Percentiles rank a stretch among this genome's conserved stretches.
Conservation (phyloP, 2,797 vertebrate genomes). For the Pseudocheirus occidentalis region DNA sequence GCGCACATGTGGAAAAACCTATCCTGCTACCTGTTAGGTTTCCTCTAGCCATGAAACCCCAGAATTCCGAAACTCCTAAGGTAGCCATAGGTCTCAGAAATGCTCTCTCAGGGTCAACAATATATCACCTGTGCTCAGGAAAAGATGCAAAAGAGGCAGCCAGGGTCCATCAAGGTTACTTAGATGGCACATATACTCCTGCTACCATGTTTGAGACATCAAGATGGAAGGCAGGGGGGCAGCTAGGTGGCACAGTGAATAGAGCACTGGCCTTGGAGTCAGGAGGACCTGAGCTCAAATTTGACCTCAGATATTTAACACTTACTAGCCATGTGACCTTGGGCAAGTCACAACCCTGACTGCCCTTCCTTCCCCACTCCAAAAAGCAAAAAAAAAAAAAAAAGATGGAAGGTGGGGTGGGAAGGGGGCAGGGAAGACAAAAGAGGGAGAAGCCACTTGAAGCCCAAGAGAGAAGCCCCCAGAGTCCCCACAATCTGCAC, state of each 20-base stretch:
- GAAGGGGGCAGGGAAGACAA: background rate
- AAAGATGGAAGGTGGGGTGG: background rate
- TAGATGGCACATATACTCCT: background rate
- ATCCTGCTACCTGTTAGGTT: background rate
- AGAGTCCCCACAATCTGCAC: background rate
- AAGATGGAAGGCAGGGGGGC: background rate
- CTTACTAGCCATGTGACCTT: too few relatives aligned
- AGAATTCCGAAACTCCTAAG: background rate
- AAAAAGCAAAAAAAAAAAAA: too few relatives aligned
- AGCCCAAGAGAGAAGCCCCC: background rate
- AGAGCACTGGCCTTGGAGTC: too few relatives aligned
- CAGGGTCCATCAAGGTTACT: background rate
- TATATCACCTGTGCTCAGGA: background rate
- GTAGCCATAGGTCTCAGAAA: background rate
- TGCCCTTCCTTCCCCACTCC: too few relatives aligned
- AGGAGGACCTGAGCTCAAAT: too few relatives aligned
- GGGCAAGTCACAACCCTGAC: too few relatives aligned
- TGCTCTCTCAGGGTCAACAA: background rate
- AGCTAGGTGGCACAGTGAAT: too few relatives aligned
- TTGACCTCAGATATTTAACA: too few relatives aligned
- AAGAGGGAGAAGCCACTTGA: background rate
- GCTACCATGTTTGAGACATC: background rate
- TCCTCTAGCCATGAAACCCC: background rate
- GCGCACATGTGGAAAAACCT: background rate
- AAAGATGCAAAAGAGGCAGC: background rate